Evolutionary conservation across 2,113 vertebrate species (phyloP).

Genomic region (Zosterops lateralis): DNA sequence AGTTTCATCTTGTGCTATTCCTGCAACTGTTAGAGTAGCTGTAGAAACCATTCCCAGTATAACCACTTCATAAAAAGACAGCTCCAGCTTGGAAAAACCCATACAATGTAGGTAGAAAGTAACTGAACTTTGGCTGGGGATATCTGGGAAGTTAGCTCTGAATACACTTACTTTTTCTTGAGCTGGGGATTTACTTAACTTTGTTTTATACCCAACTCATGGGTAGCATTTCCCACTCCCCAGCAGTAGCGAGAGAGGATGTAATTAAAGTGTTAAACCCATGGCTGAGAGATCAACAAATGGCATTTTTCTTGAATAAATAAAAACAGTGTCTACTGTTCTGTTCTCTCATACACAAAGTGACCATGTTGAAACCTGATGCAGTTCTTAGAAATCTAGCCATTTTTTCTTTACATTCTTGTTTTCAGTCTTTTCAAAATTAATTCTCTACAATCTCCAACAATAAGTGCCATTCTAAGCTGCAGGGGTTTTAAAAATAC

Average conservation of each 20-base stretch:
- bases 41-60: neutral
- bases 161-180: neutral
- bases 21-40: neutral
- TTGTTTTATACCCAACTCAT: neutral
- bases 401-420: neutral
- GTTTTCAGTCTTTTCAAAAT: neutral
- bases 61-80: neutral
- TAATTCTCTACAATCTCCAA: neutral
- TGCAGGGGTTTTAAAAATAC: neutral
- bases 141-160: neutral
- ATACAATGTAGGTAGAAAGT: neutral
- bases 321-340: neutral
- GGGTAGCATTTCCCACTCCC: neutral
- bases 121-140: neutral
- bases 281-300: neutral
- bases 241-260: neutral
- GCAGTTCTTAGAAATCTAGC: neutral
- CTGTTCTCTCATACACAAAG: neutral
- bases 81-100: neutral
- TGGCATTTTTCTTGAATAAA: neutral
- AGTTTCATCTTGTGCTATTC: neutral
- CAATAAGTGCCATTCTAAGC: neutral
- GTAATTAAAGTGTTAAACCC: neutral
- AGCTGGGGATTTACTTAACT: neutral
- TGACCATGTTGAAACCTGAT: neutral